These are phyloP conservation scores for Spilarctia lutea DNA, from an alignment of 2,888 invertebrate species.

Conservation along the genomic window DNA sequence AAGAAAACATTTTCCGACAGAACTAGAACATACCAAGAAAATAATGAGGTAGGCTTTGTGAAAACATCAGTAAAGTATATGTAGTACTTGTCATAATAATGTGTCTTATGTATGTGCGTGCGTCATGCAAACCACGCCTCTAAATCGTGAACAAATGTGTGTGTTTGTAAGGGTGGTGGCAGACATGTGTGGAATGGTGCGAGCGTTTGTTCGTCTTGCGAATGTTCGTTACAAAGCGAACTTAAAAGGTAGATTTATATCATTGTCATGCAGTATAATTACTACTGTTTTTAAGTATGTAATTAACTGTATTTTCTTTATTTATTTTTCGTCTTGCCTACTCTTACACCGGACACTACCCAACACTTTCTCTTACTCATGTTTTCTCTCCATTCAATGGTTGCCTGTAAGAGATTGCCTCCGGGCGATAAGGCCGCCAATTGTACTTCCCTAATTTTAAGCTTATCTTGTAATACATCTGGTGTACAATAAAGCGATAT, in stretches of 20 bases:
- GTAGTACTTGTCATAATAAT: constrained; percentile 1
- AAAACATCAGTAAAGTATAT: not conserved
- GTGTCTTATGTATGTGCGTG: constrained; percentile 17
- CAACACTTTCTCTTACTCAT: too few species aligned
- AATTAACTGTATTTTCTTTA: too few species aligned
- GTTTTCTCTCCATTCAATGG: too few species aligned
- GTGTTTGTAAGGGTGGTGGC: constrained; percentile 3
- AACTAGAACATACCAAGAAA: constrained; percentile 5
- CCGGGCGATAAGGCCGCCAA: too few species aligned
- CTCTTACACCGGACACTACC: too few species aligned
- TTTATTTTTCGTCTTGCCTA: too few species aligned
- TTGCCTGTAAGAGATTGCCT: too few species aligned
- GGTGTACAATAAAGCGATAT: too few species aligned
- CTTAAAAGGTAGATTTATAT: not conserved
- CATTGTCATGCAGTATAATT: not conserved
- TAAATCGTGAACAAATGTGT: constrained; percentile 1
- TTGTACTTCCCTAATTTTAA: too few species aligned
- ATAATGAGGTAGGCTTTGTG: constrained; percentile 8
- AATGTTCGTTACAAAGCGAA: not conserved
- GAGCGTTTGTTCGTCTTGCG: not conserved
- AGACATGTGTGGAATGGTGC: not conserved
- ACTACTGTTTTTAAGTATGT: too few species aligned
- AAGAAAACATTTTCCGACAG: constrained; percentile 9
- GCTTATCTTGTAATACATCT: too few species aligned
- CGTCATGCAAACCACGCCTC: constrained; percentile 44